These are phyloP conservation scores for Physocephala rufipes DNA, from an alignment of 2,888 invertebrate genomes.

Conservation along the genomic window DNA sequence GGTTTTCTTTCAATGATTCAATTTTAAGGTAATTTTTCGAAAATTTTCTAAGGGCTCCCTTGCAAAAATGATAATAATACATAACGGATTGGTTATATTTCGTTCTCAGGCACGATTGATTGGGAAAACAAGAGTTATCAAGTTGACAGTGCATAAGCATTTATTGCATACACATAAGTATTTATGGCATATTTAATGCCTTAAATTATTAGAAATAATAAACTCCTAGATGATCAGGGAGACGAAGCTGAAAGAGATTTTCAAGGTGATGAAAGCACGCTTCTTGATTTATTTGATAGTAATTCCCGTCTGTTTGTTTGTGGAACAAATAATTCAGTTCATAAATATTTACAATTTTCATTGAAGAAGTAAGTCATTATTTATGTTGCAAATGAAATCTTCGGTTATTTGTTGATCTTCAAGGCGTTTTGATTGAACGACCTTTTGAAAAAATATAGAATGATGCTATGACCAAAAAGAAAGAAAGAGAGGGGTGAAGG, in stretches of 20 bases:
- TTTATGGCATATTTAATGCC: neutral
- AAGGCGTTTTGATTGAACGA: too few species aligned
- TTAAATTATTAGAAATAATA: neutral
- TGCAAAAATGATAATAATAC: neutral
- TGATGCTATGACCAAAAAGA: too few species aligned
- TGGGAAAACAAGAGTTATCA: neutral
- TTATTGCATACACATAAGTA: neutral
- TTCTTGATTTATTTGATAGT: constrained; percentile 24
- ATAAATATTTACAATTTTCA: constrained; percentile 54
- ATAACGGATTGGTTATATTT: neutral
- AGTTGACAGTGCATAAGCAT: constrained; percentile 9
- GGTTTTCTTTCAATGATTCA: neutral
- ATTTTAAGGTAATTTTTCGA: neutral
- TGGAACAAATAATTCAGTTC: constrained; percentile 51
- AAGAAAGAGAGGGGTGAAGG: neutral
- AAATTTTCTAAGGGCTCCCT: neutral
- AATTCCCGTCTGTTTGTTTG: constrained; percentile 48
- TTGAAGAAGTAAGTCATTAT: constrained; percentile 52
- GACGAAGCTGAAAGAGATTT: neutral
- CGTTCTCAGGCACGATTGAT: constrained; percentile 5
- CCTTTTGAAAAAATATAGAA: neutral
- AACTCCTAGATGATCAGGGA: neutral
- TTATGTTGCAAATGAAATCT: constrained; percentile 26
- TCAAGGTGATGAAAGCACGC: too few species aligned
- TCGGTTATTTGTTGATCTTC: neutral